Evolutionary conservation across 2,888 invertebrate species (phyloP).

Genomic region (Hetaerina titia): DNA sequence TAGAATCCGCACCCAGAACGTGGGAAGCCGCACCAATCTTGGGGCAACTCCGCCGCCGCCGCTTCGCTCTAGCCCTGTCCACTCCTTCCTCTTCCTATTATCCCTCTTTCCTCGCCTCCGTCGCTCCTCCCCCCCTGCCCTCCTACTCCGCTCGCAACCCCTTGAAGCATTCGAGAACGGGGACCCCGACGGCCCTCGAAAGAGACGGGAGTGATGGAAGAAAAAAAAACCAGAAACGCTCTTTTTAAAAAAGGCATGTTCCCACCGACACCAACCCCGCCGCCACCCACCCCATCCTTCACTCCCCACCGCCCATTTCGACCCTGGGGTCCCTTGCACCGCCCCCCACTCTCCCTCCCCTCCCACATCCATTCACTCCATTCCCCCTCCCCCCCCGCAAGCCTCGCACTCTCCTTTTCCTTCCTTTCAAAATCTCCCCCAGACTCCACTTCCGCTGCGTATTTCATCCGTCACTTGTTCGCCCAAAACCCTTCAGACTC

Average conservation of each 20-base stretch:
- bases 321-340: neutral
- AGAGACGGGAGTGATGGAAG: slow-evolving; percentile 19
- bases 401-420: slow-evolving; percentile 10
- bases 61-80: neutral
- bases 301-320: neutral
- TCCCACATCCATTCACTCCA: slow-evolving; percentile 9
- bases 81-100: neutral
- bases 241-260: slow-evolving; percentile 51
- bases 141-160: neutral
- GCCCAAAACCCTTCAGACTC: slow-evolving; percentile 60
- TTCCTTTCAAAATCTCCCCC: slow-evolving; percentile 58
- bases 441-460: slow-evolving; percentile 65
- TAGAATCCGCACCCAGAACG: neutral
- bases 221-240: slow-evolving; percentile 37
- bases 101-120: neutral
- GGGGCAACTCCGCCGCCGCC: neutral
- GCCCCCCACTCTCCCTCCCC: slow-evolving; percentile 14
- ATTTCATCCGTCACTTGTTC: slow-evolving; percentile 67
- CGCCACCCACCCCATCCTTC: neutral
- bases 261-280: neutral
- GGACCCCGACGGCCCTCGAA: neutral
- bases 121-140: neutral
- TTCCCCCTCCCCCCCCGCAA: neutral
- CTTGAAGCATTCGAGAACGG: neutral
- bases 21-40: neutral